Percentiles rank a stretch among this genome's conserved stretches.
Conservation (phyloP, 2,113 vertebrate species). For the Lasiurus cinereus region DNA sequence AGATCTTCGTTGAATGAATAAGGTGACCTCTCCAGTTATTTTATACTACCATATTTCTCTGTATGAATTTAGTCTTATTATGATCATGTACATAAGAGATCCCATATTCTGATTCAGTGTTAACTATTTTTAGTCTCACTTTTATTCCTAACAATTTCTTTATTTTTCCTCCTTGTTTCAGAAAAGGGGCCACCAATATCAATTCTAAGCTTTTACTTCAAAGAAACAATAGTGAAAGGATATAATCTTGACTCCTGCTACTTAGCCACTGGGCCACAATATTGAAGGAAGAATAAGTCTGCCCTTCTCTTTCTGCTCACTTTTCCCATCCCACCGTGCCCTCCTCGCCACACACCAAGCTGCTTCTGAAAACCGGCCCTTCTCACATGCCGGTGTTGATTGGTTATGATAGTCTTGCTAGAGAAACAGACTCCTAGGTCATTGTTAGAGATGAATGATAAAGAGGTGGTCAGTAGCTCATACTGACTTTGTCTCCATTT, state of each 20-base stretch:
- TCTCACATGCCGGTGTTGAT: slow-evolving; percentile 40
- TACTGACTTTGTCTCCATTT: slow-evolving; percentile 53
- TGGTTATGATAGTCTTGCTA: not conserved
- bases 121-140: slow-evolving; percentile 44
- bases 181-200: not conserved
- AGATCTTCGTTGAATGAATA: slow-evolving; percentile 20
- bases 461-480: slow-evolving; percentile 46
- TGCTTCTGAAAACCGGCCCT: slow-evolving; percentile 46
- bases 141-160: slow-evolving; percentile 38
- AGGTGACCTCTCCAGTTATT: not conserved
- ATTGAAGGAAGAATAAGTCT: not conserved
- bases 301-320: slow-evolving; percentile 21
- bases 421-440: slow-evolving; percentile 63
- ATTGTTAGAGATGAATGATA: slow-evolving; percentile 54
- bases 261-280: not conserved
- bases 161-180: slow-evolving; percentile 34
- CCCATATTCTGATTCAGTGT: not conserved
- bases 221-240: not conserved
- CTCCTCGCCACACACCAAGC: not conserved
- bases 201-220: slow-evolving; percentile 16
- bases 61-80: not conserved
- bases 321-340: not conserved
- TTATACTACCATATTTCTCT: not conserved
- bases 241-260: not conserved
- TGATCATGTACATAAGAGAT: not conserved